These are phyloP conservation scores for Cantharis rustica DNA, from an alignment of 2,888 invertebrate species.

Conservation along the genomic window DNA sequence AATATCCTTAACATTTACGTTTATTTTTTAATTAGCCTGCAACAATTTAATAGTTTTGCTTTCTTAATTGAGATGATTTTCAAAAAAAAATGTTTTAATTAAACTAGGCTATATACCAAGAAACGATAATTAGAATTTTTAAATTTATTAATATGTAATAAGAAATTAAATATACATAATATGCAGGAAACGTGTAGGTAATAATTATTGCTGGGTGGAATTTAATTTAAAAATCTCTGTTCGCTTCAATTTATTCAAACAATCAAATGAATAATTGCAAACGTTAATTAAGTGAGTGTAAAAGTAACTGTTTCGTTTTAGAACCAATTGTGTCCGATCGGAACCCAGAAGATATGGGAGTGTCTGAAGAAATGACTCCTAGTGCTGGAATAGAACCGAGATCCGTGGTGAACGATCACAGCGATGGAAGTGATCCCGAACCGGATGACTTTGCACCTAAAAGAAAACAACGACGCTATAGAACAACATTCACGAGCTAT, in stretches of 20 bases:
- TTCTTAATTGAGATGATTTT: neutral
- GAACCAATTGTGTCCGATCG: conserved; percentile 51
- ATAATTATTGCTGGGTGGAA: neutral
- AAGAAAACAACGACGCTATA: conserved; percentile 86
- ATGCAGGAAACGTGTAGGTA: neutral
- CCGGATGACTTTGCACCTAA: conserved; percentile 80
- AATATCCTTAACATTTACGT: neutral
- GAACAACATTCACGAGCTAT: conserved; percentile 94
- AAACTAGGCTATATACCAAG: neutral
- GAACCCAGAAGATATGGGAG: conserved; percentile 53
- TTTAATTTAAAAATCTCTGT: neutral
- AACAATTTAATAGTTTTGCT: neutral
- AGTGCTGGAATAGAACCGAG: conserved; percentile 44
- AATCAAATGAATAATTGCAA: neutral
- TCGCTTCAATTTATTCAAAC: neutral
- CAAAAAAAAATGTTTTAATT: neutral
- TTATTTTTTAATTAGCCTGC: neutral
- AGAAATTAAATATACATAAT: neutral
- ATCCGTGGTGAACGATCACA: conserved; percentile 36
- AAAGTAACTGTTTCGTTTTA: conserved; percentile 38
- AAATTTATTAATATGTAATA: neutral
- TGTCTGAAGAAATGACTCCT: conserved; percentile 52
- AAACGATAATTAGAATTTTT: neutral
- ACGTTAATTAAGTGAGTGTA: neutral
- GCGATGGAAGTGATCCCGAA: conserved; percentile 69